Conservation (phyloP, 2,888 invertebrate genomes). For the Nemotelus nigrinus region DNA sequence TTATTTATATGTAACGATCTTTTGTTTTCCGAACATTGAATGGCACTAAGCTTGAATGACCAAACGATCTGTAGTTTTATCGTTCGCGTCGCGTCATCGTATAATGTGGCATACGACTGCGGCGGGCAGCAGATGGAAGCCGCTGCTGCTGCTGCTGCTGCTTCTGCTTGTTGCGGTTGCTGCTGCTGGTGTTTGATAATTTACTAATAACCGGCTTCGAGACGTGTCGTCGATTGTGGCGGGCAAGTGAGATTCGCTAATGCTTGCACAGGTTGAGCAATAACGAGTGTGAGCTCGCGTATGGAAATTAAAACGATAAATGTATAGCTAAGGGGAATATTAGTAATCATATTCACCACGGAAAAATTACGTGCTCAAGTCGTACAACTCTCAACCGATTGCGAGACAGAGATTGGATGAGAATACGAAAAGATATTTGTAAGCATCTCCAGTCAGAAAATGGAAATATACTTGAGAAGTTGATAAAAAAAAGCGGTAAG, state of each 20-base stretch:
- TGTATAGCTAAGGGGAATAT: constrained; percentile 26
- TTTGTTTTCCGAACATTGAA: constrained; percentile 43
- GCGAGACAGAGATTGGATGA: too few relatives aligned
- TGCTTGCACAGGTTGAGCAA: constrained; percentile 32
- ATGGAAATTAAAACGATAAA: constrained; percentile 15
- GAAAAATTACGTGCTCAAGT: background rate
- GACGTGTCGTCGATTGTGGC: background rate
- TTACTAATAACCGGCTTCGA: constrained; percentile 31
- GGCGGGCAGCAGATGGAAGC: too few relatives aligned
- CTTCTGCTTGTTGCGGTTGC: too few relatives aligned
- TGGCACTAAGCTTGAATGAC: constrained; percentile 43
- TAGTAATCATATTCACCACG: background rate
- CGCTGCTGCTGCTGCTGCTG: too few relatives aligned
- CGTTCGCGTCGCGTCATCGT: background rate
- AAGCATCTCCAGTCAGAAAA: too few relatives aligned
- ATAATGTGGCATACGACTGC: background rate
- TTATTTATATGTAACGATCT: constrained; percentile 38
- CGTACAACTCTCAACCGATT: too few relatives aligned
- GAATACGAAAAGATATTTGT: too few relatives aligned
- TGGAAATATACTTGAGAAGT: too few relatives aligned
- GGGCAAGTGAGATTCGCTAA: background rate
- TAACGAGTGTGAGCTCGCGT: constrained; percentile 7
- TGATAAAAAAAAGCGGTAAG: too few relatives aligned
- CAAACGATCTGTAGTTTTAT: constrained; percentile 42
- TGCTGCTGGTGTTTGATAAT: constrained; percentile 29